Conservation (phyloP, 2,113 vertebrate species). For the Struthio camelus region DNA sequence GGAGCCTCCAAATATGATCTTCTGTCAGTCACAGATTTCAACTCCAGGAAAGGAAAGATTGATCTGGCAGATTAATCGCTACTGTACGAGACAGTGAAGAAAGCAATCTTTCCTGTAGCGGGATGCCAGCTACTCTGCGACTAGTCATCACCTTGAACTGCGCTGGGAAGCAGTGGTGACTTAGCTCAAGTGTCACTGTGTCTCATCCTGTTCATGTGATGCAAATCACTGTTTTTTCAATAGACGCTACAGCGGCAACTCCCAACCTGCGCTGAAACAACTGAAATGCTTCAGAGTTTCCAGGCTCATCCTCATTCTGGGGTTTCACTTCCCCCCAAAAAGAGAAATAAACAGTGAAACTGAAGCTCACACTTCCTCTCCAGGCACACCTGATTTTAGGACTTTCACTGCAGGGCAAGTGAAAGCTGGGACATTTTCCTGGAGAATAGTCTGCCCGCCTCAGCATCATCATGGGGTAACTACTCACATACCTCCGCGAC, state of each 20-base stretch:
- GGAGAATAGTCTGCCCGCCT: neutral
- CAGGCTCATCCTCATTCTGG: neutral
- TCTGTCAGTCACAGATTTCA: constrained; percentile 58
- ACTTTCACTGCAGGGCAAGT: neutral
- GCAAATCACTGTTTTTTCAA: constrained; percentile 36
- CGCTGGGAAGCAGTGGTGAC: neutral
- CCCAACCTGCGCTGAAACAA: constrained; percentile 15
- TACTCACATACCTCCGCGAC: rapidly evolving
- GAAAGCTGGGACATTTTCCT: neutral
- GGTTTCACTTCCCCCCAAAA: neutral
- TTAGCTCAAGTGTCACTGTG: constrained; percentile 21
- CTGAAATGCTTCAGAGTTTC: constrained; percentile 19
- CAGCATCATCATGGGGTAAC: neutral
- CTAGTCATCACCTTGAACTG: constrained; percentile 39
- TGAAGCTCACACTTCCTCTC: neutral
- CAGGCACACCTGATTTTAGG: neutral
- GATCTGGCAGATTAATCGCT: constrained; percentile 43
- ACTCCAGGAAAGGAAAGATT: constrained; percentile 57
- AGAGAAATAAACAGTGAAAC: neutral
- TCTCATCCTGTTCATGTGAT: constrained; percentile 40
- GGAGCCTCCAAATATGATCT: constrained; percentile 54
- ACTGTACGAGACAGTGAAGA: neutral
- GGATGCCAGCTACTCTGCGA: constrained; percentile 1
- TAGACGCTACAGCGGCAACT: neutral
- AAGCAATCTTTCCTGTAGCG: neutral